Evolutionary conservation across 2,113 vertebrate species (phyloP).

Genomic region (Lepidothrix coronata): DNA sequence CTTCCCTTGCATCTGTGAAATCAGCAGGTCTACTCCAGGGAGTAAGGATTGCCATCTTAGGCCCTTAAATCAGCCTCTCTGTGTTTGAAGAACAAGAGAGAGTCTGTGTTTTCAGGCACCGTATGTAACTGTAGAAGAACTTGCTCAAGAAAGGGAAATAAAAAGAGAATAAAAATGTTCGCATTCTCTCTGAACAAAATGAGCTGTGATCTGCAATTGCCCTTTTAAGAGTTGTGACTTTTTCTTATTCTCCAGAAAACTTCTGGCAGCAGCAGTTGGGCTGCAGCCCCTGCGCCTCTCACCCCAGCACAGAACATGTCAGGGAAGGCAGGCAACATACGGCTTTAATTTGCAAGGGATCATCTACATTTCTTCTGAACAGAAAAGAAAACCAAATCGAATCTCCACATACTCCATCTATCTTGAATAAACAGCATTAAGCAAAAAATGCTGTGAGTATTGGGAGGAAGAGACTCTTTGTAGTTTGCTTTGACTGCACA

Average conservation of each 20-base stretch:
- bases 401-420: slow-evolving; percentile 49
- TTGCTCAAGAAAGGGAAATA: slow-evolving; percentile 46
- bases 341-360: slow-evolving; percentile 74
- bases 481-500: neutral
- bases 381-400: slow-evolving; percentile 45
- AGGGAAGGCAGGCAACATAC: slow-evolving; percentile 47
- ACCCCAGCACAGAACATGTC: slow-evolving; percentile 21
- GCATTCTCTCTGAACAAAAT: slow-evolving; percentile 21
- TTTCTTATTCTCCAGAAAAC: slow-evolving; percentile 53
- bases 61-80: slow-evolving; percentile 23
- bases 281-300: slow-evolving; percentile 41
- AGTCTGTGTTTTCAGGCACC: slow-evolving; percentile 36
- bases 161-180: slow-evolving; percentile 29
- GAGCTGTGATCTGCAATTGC: slow-evolving; percentile 58
- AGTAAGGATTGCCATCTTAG: slow-evolving; percentile 18
- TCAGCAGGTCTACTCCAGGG: slow-evolving; percentile 18
- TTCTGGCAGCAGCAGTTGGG: slow-evolving; percentile 34
- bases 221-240: slow-evolving; percentile 55
- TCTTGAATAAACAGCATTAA: slow-evolving; percentile 41
- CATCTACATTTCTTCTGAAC: slow-evolving; percentile 68
- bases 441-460: slow-evolving; percentile 9
- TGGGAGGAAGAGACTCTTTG: slow-evolving; percentile 20
- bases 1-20: slow-evolving; percentile 17
- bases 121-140: slow-evolving; percentile 22
- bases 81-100: slow-evolving; percentile 10